Conservation (phyloP, 2,888 invertebrate genomes). For the Limnephilus auricula region DNA sequence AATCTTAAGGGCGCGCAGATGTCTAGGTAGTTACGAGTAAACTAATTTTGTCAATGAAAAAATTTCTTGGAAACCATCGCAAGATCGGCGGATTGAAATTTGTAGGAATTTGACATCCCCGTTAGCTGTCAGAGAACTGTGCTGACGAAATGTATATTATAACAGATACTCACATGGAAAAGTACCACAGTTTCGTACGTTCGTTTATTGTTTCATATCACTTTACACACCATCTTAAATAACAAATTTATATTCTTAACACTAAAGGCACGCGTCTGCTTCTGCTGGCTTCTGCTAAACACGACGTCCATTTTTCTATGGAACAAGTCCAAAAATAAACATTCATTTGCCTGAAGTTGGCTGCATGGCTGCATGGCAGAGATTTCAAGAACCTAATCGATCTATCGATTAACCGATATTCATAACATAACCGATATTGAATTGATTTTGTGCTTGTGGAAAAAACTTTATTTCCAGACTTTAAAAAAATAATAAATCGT, state of each 20-base stretch:
- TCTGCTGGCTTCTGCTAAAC: too few species aligned
- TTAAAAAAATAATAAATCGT: neutral
- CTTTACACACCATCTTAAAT: conserved; percentile 43
- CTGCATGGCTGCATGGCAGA: too few species aligned
- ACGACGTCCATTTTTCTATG: conserved; percentile 50
- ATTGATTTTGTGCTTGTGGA: neutral
- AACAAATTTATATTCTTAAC: conserved; percentile 44
- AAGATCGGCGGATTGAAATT: conserved; percentile 9
- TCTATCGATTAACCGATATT: conserved; percentile 12
- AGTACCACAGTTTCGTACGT: conserved; percentile 48
- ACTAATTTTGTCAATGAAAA: conserved; percentile 12
- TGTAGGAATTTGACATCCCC: conserved; percentile 24
- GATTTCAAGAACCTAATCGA: neutral
- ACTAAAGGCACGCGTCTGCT: conserved; percentile 54
- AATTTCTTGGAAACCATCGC: conserved; percentile 29
- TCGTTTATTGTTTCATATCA: conserved; percentile 44
- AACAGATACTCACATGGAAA: conserved; percentile 48
- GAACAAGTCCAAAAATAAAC: conserved; percentile 57
- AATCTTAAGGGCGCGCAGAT: neutral
- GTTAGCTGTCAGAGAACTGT: neutral
- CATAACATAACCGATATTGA: neutral
- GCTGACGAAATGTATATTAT: neutral
- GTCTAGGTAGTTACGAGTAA: conserved; percentile 3
- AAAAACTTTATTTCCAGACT: neutral
- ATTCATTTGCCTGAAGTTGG: conserved; percentile 37